Evolutionary conservation across 2,888 invertebrate genomes (phyloP).

Genomic region (Xylocampa areola): DNA sequence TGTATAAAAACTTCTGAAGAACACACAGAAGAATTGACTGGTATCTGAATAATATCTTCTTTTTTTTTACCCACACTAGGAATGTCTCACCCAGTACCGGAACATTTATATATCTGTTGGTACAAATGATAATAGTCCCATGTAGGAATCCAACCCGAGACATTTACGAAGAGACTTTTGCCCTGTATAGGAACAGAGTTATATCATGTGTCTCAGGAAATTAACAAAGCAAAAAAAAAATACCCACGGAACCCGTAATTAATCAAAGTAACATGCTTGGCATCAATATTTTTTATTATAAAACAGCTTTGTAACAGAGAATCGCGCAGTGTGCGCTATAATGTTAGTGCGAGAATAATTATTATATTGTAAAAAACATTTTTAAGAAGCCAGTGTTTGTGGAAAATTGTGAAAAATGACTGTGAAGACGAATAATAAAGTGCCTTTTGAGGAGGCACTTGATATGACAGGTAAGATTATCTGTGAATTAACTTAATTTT

Average conservation of each 20-base stretch:
- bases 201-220: too few relatives aligned
- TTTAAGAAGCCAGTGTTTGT: conserved; percentile 13
- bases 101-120: too few relatives aligned
- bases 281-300: conserved; percentile 27
- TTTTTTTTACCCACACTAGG: too few relatives aligned
- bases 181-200: too few relatives aligned
- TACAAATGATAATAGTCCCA: too few relatives aligned
- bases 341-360: conserved; percentile 1
- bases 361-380: not conserved
- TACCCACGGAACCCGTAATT: conserved; percentile 27
- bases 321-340: conserved; percentile 19
- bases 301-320: conserved; percentile 20
- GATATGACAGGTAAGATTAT: conserved; percentile 38
- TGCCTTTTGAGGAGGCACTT: conserved; percentile 38
- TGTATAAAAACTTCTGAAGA: too few relatives aligned
- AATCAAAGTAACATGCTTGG: conserved; percentile 14
- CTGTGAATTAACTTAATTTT: too few relatives aligned
- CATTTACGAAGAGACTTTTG: too few relatives aligned
- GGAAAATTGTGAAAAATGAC: conserved; percentile 35
- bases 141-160: too few relatives aligned
- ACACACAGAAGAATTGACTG: too few relatives aligned
- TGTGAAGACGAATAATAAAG: conserved; percentile 24
- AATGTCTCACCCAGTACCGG: too few relatives aligned
- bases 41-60: too few relatives aligned
- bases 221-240: not conserved